These are phyloP conservation scores for Epinotia ramella DNA, from an alignment of 2,888 invertebrate species.

Conservation along the genomic window DNA sequence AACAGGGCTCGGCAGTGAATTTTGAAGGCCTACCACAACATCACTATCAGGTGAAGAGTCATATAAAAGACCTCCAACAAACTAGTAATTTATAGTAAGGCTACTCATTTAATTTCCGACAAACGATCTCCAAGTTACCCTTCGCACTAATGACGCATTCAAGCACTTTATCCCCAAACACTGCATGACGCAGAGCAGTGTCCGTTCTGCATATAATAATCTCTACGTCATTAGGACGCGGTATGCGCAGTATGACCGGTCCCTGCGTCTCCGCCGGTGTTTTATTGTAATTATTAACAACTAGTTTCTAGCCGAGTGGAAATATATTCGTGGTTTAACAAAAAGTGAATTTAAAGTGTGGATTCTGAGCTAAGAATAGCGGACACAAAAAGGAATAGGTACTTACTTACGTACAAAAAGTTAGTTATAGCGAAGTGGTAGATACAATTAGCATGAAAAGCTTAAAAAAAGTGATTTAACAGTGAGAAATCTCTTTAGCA, in stretches of 20 bases:
- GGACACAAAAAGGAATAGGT: background rate
- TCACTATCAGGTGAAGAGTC: too few species aligned
- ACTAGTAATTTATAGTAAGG: too few species aligned
- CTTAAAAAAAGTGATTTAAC: background rate
- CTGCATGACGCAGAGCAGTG: slow-evolving; percentile 9
- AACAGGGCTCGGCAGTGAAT: too few species aligned
- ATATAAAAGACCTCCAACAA: too few species aligned
- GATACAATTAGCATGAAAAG: background rate
- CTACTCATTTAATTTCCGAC: background rate
- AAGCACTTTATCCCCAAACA: background rate
- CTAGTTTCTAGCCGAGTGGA: slow-evolving; percentile 1
- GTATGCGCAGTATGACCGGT: slow-evolving; percentile 23
- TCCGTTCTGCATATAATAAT: slow-evolving; percentile 7
- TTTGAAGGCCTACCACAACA: too few species aligned
- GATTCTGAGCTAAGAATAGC: background rate
- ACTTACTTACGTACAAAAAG: background rate
- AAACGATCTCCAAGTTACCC: background rate
- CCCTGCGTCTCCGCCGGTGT: slow-evolving; percentile 14
- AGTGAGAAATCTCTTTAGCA: too few species aligned
- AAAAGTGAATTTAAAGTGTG: background rate
- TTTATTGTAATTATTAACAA: slow-evolving; percentile 22
- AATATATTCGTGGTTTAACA: background rate
- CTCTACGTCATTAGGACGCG: slow-evolving; percentile 14
- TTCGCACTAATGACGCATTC: background rate
- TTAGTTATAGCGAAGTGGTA: background rate